Conservation (phyloP, 2,113 vertebrate species). For the Tyto alba region DNA sequence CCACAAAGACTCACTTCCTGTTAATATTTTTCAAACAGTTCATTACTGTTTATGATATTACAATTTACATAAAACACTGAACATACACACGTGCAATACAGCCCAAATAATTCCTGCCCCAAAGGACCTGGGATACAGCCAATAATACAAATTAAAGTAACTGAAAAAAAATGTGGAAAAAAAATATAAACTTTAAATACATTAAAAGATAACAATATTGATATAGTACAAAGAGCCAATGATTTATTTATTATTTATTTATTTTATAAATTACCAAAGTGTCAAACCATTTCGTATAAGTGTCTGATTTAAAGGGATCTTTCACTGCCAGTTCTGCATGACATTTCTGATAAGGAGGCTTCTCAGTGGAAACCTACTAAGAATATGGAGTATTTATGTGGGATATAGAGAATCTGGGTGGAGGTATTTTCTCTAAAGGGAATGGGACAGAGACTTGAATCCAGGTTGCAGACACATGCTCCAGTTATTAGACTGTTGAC, state of each 20-base stretch:
- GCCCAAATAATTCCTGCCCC: background rate
- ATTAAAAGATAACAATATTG: background rate
- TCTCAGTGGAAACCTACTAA: background rate
- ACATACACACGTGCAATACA: rapidly evolving
- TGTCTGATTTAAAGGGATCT: background rate
- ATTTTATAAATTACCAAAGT: background rate
- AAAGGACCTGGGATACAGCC: background rate
- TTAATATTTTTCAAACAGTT: background rate
- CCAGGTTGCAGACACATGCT: background rate
- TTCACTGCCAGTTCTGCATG: background rate
- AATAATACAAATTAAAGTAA: background rate
- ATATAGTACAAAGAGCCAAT: background rate
- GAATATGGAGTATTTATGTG: background rate
- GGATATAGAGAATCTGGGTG: too few relatives aligned
- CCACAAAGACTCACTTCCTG: background rate
- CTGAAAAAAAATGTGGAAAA: background rate
- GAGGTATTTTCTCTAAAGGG: background rate
- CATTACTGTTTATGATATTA: background rate
- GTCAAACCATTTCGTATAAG: background rate
- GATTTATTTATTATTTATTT: background rate
- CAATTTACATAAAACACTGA: background rate
- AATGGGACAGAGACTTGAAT: background rate
- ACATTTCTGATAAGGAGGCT: background rate
- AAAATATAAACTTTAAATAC: background rate
- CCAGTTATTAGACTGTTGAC: background rate